Base-by-base conservation (phyloP, 2,888 invertebrate species). In the Hipparchia semele region DNA sequence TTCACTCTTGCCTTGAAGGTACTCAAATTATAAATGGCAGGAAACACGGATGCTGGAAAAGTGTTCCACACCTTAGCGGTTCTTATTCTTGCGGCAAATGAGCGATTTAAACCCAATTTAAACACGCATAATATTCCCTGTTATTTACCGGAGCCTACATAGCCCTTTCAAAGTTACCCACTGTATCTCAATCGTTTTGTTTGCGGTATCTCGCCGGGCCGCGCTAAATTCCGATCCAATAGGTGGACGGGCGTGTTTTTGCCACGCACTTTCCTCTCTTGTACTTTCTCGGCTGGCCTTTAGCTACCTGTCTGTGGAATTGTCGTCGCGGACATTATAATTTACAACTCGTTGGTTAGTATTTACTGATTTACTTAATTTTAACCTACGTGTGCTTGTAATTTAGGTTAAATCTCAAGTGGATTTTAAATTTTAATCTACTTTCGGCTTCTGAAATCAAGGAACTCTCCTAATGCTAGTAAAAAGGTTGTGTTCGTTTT, bases 231-330 rank as follows among this genome's bases (percentile, higher is more conserved):
- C 84, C 85, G 81, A 82, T 80, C 78, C 78, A 75, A 69, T 70
- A 66, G 82, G 84, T 80, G 81, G 82, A 73, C 77, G 72, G 78
- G 72, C 81, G 81, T 85, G 88, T 90, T 90, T 90, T 87, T 86
- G 86, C 85, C 81, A 88, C 90, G 89, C 90, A 90, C 91, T 91
- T 92, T 91, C 91, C 87, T 91, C 87, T 85, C 83, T 86, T 62
- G 62, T 62, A 90, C 91, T 92, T 91, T 92, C 91, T 90, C 89
- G 77, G 72, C 75, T 73, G 77, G 76, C 78, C 77, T 76, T 74
- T 74, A 75, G 72, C 71, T 71, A 68, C 76, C 74, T 75, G 79
- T 75, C 74, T 70, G 54, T 49, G 54, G 70, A 64, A 70, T 61
- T 64, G 39, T 68, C 71, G 70, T 70, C 60, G 56, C 66, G 39